Evolutionary conservation across 1,140 invertebrate species (phyloP).

Genomic region (Mamestra configurata): DNA sequence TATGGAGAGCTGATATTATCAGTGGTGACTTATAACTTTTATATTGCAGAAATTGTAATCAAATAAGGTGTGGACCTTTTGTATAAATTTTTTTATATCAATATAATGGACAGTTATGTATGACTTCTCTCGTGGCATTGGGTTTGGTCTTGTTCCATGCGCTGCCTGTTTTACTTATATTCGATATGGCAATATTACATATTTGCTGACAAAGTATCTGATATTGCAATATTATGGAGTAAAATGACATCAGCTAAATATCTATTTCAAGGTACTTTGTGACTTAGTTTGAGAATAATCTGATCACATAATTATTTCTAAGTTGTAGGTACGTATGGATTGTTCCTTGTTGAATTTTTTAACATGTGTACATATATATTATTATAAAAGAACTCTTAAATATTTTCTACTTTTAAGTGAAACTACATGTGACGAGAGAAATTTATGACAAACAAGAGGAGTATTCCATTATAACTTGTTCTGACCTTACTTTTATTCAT

Average conservation of each 20-base stretch:
- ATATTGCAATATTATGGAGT: constrained; percentile 49
- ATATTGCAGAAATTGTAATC: constrained; percentile 82
- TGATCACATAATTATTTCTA: constrained; percentile 60
- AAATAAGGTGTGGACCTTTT: constrained; percentile 83
- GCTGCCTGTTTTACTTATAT: constrained; percentile 39
- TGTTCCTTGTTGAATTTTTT: constrained; percentile 74
- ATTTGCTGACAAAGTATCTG: constrained; percentile 28
- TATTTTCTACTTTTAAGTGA: constrained; percentile 81
- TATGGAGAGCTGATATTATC: constrained; percentile 67
- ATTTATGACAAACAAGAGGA: constrained; percentile 67
- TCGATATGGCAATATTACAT: constrained; percentile 46
- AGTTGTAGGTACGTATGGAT: constrained; percentile 66
- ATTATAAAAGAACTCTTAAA: constrained; percentile 72
- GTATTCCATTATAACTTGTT: constrained; percentile 72
- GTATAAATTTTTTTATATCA: constrained; percentile 83
- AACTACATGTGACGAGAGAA: constrained; percentile 85
- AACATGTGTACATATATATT: constrained; percentile 79
- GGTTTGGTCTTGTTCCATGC: constrained; percentile 62
- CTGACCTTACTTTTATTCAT: constrained; percentile 52
- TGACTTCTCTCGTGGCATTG: constrained; percentile 84
- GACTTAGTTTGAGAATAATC: constrained; percentile 52
- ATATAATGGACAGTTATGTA: constrained; percentile 68
- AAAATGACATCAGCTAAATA: constrained; percentile 46
- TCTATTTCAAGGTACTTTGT: constrained; percentile 56
- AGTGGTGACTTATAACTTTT: constrained; percentile 81